Evolutionary conservation across 2,888 invertebrate species (phyloP).

Genomic region (Caenorhabditis doughertyi): DNA sequence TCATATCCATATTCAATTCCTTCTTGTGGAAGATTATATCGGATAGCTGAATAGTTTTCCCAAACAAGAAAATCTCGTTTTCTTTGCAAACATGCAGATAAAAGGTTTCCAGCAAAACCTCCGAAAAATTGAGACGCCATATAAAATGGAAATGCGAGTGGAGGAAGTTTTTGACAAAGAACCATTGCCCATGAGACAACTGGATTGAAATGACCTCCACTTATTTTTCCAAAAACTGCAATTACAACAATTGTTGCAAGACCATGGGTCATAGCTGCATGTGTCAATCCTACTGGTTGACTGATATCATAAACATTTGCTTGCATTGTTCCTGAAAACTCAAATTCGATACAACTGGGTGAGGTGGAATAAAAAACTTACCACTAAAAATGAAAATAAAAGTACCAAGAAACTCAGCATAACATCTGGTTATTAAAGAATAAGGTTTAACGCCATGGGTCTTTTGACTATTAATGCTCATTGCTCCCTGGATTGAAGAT

Average conservation of each 20-base stretch:
- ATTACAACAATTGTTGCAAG: constrained; percentile 50
- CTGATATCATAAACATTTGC: constrained; percentile 60
- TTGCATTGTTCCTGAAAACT: constrained; percentile 59
- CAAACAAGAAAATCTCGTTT: constrained; percentile 52
- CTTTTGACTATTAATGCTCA: constrained; percentile 44
- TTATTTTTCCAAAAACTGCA: constrained; percentile 68
- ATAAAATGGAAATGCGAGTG: constrained; percentile 80
- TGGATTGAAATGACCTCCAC: constrained; percentile 84
- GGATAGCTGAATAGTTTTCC: constrained; percentile 24
- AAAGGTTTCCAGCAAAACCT: constrained; percentile 79
- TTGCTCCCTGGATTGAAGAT: constrained; percentile 39
- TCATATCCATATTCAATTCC: constrained; percentile 50
- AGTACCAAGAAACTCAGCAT: constrained; percentile 59
- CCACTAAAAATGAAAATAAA: constrained; percentile 62
- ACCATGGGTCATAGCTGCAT: constrained; percentile 58
- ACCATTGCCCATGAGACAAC: constrained; percentile 83
- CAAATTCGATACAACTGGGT: neutral
- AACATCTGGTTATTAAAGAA: constrained; percentile 39
- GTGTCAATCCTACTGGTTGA: constrained; percentile 53
- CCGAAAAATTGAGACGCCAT: constrained; percentile 82
- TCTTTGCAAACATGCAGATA: constrained; percentile 66
- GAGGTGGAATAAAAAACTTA: neutral
- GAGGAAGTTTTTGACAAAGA: constrained; percentile 78
- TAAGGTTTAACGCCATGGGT: constrained; percentile 11
- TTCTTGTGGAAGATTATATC: constrained; percentile 15